Conservation (phyloP, 2,888 invertebrate genomes). For the Lordiphosa andalusiaca region DNA sequence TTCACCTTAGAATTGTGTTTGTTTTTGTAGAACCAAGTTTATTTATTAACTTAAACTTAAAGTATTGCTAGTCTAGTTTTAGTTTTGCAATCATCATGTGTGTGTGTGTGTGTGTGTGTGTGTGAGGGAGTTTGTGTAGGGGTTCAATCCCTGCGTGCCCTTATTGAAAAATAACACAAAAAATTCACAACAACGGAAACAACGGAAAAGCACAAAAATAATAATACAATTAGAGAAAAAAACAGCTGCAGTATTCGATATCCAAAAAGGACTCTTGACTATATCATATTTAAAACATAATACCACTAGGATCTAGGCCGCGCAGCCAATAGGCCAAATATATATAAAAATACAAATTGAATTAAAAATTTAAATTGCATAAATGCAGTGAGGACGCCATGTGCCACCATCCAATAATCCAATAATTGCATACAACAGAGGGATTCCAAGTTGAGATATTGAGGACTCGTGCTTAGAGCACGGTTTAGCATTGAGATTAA, state of each 20-base stretch:
- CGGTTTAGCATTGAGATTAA: constrained; percentile 31
- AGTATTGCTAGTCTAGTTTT: constrained; percentile 68
- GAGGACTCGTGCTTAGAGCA: constrained; percentile 37
- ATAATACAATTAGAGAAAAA: constrained; percentile 29
- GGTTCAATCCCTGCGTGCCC: constrained; percentile 15
- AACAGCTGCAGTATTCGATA: constrained; percentile 3
- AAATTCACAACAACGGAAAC: too few species aligned
- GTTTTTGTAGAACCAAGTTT: constrained; percentile 39
- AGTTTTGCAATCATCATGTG: constrained; percentile 42
- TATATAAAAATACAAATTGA: constrained; percentile 32
- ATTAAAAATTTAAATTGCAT: constrained; percentile 15
- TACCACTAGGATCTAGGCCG: constrained; percentile 29
- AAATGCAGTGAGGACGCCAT: constrained; percentile 38
- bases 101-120: constrained; percentile 3
- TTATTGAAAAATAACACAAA: too few species aligned
- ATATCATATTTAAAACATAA: constrained; percentile 18
- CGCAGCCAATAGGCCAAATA: constrained; percentile 16
- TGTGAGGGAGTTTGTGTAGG: constrained; percentile 9
- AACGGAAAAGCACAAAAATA: not conserved
- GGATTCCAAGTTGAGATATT: constrained; percentile 13
- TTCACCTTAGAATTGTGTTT: not conserved
- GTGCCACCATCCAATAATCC: constrained; percentile 41
- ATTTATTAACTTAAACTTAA: constrained; percentile 64
- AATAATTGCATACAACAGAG: constrained; percentile 9
- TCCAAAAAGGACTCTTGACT: not conserved